phyloP scores from a whole-genome alignment of 1,140 invertebrate genomes.

The Bombus fervidus region DNA sequence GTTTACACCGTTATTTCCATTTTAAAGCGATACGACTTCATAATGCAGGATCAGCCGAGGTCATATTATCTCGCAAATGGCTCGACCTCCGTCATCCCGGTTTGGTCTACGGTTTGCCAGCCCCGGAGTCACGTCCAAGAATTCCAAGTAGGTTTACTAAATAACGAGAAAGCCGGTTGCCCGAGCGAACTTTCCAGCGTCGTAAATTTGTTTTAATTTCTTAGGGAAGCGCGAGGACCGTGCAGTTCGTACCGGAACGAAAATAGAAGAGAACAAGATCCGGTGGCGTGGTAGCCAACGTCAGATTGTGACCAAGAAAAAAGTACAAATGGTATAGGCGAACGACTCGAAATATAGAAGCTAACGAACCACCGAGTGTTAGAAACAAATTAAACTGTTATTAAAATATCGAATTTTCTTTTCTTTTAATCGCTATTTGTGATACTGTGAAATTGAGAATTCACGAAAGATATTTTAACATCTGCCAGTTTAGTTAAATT shows the following conservation, averaged over 20 bases:
- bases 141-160: slow-evolving; percentile 68
- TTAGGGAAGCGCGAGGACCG: slow-evolving; percentile 25
- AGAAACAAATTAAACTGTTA: neutral
- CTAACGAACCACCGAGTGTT: neutral
- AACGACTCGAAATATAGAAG: neutral
- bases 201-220: slow-evolving; percentile 70
- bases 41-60: slow-evolving; percentile 51
- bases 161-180: slow-evolving; percentile 46
- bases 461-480: too few species aligned
- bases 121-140: slow-evolving; percentile 50
- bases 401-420: neutral
- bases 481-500: too few species aligned
- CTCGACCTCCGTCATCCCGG: neutral
- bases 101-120: slow-evolving; percentile 26
- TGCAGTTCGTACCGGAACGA: slow-evolving; percentile 19
- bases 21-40: slow-evolving; percentile 50
- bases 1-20: slow-evolving; percentile 31
- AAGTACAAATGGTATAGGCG: neutral
- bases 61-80: slow-evolving; percentile 48
- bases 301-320: slow-evolving; percentile 7
- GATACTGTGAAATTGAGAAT: too few species aligned
- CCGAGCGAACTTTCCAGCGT: slow-evolving; percentile 49
- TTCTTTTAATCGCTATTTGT: neutral
- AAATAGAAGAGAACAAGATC: slow-evolving; percentile 39
- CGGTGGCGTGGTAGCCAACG: neutral